These are phyloP conservation scores for Osmerus eperlanus DNA, from an alignment of 2,113 vertebrate genomes.

Conservation along the genomic window DNA sequence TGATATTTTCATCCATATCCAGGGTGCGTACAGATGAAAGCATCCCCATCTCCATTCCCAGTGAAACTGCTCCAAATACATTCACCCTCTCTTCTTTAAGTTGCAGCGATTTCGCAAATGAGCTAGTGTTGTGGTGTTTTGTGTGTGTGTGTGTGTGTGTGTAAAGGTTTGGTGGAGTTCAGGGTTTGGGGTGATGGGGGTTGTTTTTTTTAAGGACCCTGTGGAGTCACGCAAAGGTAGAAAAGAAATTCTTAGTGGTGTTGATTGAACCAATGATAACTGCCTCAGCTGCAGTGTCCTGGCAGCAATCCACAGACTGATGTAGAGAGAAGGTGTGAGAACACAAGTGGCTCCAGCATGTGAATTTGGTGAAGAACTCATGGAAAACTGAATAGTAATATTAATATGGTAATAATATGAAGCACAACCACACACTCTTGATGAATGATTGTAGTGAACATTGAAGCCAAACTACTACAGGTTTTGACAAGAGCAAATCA, in stretches of 20 bases:
- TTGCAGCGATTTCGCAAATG: constrained; percentile 18
- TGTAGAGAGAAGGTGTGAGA: neutral
- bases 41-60: constrained; percentile 2
- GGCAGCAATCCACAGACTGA: constrained; percentile 3
- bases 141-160: neutral
- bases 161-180: neutral
- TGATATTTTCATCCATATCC: constrained; percentile 5
- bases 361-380: neutral
- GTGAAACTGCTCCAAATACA: constrained; percentile 17
- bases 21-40: constrained; percentile 12
- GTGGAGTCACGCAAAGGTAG: constrained; percentile 19
- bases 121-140: neutral
- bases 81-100: neutral
- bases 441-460: too few relatives aligned
- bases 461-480: too few relatives aligned
- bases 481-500: too few relatives aligned
- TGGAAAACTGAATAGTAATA: too few relatives aligned
- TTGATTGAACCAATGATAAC: constrained; percentile 32
- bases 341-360: constrained; percentile 2
- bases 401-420: too few relatives aligned
- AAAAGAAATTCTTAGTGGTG: constrained; percentile 1
- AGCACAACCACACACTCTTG: too few relatives aligned
- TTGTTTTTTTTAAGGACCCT: neutral
- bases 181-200: neutral
- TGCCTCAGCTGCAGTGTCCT: constrained; percentile 30